Percentiles rank a stretch among this genome's conserved stretches.
phyloP scores from a whole-genome alignment of 2,888 invertebrate species.

The Campoletis raptor region DNA sequence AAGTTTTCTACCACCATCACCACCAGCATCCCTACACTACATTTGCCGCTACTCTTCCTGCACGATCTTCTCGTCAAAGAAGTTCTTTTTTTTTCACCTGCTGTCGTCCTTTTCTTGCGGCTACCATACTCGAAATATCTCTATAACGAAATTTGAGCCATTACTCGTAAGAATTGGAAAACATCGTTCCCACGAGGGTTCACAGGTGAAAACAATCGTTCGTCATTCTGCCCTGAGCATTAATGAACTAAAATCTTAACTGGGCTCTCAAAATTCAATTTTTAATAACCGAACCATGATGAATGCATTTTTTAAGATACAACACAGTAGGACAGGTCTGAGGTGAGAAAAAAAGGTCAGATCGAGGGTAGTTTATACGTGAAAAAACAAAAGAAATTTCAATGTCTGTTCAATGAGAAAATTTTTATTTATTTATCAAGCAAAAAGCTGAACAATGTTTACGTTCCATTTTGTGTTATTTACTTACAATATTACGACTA shows the following conservation, averaged over 20 bases:
- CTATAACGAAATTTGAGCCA: slow-evolving; percentile 39
- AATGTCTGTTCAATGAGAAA: not conserved
- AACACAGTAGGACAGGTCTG: not conserved
- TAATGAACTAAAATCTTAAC: not conserved
- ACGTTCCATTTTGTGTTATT: not conserved
- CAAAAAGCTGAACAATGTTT: not conserved
- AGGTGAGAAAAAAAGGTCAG: not conserved
- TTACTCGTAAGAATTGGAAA: slow-evolving; percentile 23
- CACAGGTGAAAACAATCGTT: slow-evolving; percentile 36
- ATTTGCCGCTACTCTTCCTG: slow-evolving; percentile 20
- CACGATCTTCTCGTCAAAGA: slow-evolving; percentile 23
- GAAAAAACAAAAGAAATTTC: not conserved
- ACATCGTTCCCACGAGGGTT: slow-evolving; percentile 38
- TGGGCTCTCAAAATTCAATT: not conserved
- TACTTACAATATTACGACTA: not conserved
- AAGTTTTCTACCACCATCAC: slow-evolving; percentile 45
- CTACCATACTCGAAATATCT: slow-evolving; percentile 34
- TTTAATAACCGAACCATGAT: not conserved
- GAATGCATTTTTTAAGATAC: not conserved
- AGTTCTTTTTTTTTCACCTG: slow-evolving; percentile 51
- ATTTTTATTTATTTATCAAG: not conserved
- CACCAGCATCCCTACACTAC: slow-evolving; percentile 26
- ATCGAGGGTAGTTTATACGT: not conserved
- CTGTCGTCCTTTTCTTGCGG: slow-evolving; percentile 46
- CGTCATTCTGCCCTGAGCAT: not conserved